Evolutionary conservation across 35 echinoderm and acorn worm genomes (phyloP), one percentile per base, ranked within the genome.

Genomic region (Ophiothrix spiculata): DNA sequence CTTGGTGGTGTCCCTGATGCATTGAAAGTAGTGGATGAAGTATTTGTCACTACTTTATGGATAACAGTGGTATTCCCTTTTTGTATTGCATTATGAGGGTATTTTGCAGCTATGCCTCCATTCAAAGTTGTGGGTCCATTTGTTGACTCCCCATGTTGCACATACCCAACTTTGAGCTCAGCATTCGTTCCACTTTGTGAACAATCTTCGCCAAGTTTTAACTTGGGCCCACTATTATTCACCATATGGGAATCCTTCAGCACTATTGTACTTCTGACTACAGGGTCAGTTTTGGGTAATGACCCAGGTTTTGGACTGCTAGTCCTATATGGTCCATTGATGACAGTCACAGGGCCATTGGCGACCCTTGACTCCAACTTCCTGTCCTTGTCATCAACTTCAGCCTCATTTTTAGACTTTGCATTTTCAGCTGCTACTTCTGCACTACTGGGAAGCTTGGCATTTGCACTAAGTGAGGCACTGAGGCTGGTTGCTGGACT

Each of bases 1-100:
- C 56, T 84, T 2, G 46, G 81, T 4, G 45, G 45, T 0, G 81
- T 84, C 4, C 46, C 37, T 28, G 63, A 64, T 4, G 33, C 81
- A 64, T 64, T 84, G 63, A 54, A 23, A 10, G 46, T 37, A 64
- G 46, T 21, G n/a, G 49, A 64, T 19, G 81, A 6, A 25, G 60
- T n/a, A 25, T 69, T 84, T 29, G 81, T 16, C 0, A 84, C 54
- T 64, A 84, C 33, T 37, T 84, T 84, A 60, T 84, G 81, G 28
- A 84, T 36, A 64, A 84, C 49, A 15, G 81, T 23, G n/a, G 39
- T 33, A 16, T 82, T 82, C 10, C 32, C 32, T 84, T 82, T 84
- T 54, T 15, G 16, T 0, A 54, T 60, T 60, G 81, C 33, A 60
- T 84, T 84, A 38, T 39, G 16, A 4, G 39, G 21, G 23, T 54